A percentile compares a stretch with the other conserved stretches of the same genome.
phyloP scores from a whole-genome alignment of 2,113 vertebrate species.

The Odocoileus virginianus region DNA sequence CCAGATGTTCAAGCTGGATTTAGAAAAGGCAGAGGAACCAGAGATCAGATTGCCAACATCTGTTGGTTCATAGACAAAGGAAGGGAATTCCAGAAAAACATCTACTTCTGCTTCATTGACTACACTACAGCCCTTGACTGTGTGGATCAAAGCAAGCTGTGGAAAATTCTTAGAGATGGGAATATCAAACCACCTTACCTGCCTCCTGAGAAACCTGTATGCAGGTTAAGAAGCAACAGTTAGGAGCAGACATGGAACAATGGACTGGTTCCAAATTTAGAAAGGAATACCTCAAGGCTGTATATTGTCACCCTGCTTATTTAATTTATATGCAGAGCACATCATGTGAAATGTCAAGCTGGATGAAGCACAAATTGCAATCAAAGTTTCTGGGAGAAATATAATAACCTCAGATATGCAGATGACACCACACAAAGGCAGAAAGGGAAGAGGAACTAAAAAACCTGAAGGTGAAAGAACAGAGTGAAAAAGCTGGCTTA shows the following conservation, averaged over 20 bases:
- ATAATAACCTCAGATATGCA: not conserved
- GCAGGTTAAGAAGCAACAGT: not conserved
- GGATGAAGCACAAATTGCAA: not conserved
- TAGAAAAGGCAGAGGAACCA: not conserved
- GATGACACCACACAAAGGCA: not conserved
- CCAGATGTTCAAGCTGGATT: not conserved
- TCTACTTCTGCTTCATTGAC: not conserved
- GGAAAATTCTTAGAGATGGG: not conserved
- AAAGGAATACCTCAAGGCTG: not conserved
- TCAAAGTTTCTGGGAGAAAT: not conserved
- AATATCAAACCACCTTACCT: not conserved
- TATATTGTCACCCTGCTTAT: not conserved
- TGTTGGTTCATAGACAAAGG: not conserved
- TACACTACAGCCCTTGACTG: not conserved
- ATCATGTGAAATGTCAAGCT: not conserved
- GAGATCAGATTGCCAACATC: not conserved
- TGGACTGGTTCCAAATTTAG: not conserved
- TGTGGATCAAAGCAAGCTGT: not conserved
- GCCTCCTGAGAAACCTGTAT: not conserved
- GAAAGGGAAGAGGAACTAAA: not conserved
- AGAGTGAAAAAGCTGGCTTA: not conserved
- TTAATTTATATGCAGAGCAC: not conserved
- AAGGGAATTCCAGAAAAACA: not conserved
- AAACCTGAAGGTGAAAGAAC: not conserved
- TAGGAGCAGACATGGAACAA: not conserved